Conservation (phyloP, 2,888 invertebrate species). For the Philereme transversata region DNA sequence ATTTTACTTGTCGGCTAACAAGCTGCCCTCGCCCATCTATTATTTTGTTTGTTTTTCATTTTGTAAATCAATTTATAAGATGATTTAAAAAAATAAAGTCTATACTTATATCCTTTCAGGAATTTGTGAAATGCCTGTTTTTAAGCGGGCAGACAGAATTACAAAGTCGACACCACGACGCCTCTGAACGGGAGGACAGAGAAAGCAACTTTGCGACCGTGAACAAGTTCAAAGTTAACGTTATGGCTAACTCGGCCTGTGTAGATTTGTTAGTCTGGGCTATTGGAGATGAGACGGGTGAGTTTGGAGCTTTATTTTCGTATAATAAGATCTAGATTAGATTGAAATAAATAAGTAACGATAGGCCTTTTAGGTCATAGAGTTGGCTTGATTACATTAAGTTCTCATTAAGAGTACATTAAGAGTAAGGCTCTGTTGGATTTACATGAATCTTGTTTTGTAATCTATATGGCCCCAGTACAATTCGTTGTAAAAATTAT, state of each 20-base stretch:
- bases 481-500: too few species aligned
- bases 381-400: too few species aligned
- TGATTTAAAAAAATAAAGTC: too few species aligned
- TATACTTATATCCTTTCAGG: slow-evolving; percentile 74
- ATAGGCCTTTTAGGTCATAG: too few species aligned
- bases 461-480: too few species aligned
- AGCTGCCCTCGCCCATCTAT: too few species aligned
- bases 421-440: too few species aligned
- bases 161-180: slow-evolving; percentile 93
- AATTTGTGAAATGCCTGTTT: slow-evolving; percentile 95
- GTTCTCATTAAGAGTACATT: too few species aligned
- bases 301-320: slow-evolving; percentile 37
- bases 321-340: not conserved
- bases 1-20: too few species aligned
- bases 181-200: slow-evolving; percentile 91
- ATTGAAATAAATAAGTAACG: not conserved
- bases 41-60: not conserved
- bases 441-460: too few species aligned
- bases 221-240: slow-evolving; percentile 96
- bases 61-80: too few species aligned
- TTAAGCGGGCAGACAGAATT: slow-evolving; percentile 96
- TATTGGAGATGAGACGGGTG: slow-evolving; percentile 97
- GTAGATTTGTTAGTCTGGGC: slow-evolving; percentile 99
- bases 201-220: slow-evolving; percentile 92
- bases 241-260: slow-evolving; percentile 98